These are phyloP conservation scores for Rhinopomastus cyanomelas DNA, from an alignment of 2,113 vertebrate species.

Conservation along the genomic window DNA sequence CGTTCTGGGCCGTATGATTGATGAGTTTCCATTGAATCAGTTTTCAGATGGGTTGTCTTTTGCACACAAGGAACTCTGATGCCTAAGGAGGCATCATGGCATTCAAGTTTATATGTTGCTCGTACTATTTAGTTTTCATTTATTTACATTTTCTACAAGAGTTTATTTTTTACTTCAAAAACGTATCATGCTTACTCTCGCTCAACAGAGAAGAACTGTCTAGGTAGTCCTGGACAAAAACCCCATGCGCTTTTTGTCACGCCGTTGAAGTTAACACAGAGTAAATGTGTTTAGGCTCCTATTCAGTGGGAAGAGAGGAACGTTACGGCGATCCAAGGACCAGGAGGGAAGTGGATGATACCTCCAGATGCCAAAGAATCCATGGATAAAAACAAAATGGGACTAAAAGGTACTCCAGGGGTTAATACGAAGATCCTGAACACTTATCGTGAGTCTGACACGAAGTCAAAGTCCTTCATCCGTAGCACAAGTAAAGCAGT, in stretches of 20 bases:
- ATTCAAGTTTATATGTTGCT: background rate
- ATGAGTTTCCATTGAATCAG: background rate
- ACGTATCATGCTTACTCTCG: background rate
- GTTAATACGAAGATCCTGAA: background rate
- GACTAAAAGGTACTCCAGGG: conserved; percentile 85
- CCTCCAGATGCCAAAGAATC: conserved; percentile 95
- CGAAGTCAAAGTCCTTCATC: background rate
- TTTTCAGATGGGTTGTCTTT: background rate
- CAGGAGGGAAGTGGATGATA: conserved; percentile 93
- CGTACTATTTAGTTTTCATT: background rate
- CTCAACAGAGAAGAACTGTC: background rate
- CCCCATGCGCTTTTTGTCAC: background rate
- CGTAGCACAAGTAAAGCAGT: background rate
- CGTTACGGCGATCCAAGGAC: conserved; percentile 89
- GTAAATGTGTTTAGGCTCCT: conserved; percentile 79
- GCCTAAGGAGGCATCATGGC: background rate
- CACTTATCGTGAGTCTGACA: background rate
- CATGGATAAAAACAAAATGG: conserved; percentile 96
- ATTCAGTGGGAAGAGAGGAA: conserved; percentile 93
- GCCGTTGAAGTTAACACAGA: background rate
- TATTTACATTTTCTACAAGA: background rate
- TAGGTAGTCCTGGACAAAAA: background rate
- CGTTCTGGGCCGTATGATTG: background rate
- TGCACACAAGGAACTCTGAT: background rate
- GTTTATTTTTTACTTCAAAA: background rate